Evolutionary conservation across 2,113 vertebrate species (phyloP).

Genomic region (Crotalus viridis): DNA sequence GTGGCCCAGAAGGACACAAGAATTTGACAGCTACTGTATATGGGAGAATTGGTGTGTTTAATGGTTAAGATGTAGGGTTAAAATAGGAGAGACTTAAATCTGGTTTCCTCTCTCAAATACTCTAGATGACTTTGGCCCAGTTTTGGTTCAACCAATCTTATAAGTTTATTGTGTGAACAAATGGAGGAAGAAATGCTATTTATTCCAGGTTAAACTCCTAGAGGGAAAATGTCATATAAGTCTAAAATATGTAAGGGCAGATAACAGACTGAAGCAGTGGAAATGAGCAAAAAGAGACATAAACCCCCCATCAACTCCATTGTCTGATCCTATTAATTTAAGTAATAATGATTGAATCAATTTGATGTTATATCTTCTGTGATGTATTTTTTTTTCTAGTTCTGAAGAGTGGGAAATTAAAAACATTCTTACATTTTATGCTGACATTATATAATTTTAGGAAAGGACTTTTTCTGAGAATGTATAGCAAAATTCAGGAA

Average conservation of each 20-base stretch:
- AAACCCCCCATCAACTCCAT: neutral
- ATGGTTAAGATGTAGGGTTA: neutral
- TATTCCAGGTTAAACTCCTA: neutral
- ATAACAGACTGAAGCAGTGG: neutral
- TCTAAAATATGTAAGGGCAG: neutral
- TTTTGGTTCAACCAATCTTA: neutral
- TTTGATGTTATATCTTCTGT: too few relatives aligned
- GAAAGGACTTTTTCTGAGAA: neutral
- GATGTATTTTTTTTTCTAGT: neutral
- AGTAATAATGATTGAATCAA: neutral
- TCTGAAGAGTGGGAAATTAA: neutral
- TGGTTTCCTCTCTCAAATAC: neutral
- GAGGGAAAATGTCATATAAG: neutral
- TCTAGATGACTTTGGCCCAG: neutral
- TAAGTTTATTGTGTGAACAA: neutral
- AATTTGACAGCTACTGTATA: too few relatives aligned
- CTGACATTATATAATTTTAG: neutral
- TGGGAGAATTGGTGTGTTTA: neutral
- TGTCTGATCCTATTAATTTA: conserved; percentile 4
- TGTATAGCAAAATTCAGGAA: neutral
- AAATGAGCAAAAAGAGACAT: neutral
- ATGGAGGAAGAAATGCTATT: neutral
- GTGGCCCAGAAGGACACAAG: too few relatives aligned
- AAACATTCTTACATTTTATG: neutral
- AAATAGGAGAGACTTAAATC: neutral